These are phyloP conservation scores for Pelosia muscerda DNA, from an alignment of 2,888 invertebrate genomes.

Conservation along the genomic window DNA sequence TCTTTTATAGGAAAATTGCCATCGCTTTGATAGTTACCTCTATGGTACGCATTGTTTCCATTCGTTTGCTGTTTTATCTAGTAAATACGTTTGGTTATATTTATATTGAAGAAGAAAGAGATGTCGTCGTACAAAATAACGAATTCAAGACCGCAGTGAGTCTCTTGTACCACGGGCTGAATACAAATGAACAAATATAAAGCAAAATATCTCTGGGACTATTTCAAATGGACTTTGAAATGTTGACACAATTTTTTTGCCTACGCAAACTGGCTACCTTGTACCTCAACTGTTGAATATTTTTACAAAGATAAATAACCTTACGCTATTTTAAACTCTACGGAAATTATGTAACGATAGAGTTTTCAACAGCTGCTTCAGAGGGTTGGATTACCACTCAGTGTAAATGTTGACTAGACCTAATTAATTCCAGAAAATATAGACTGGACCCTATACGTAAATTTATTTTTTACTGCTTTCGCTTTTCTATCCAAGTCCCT, in stretches of 20 bases:
- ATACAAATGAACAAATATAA: constrained; percentile 76
- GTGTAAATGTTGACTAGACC: neutral
- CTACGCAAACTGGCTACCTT: constrained; percentile 13
- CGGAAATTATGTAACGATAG: neutral
- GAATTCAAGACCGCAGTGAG: constrained; percentile 68
- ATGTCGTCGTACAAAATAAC: constrained; percentile 67
- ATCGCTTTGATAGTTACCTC: neutral
- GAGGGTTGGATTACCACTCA: neutral
- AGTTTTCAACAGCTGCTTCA: neutral
- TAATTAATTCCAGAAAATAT: too few relatives aligned
- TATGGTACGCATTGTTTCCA: neutral
- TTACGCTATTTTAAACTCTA: neutral
- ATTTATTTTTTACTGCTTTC: too few relatives aligned
- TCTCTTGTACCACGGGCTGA: constrained; percentile 58
- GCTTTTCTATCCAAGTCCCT: neutral
- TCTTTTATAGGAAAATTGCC: neutral
- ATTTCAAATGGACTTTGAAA: constrained; percentile 66
- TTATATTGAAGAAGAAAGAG: constrained; percentile 49
- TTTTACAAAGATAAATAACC: neutral
- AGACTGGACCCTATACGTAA: too few relatives aligned
- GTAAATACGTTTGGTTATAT: neutral
- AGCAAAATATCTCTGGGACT: constrained; percentile 65
- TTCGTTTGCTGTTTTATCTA: neutral
- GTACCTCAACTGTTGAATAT: constrained; percentile 4
- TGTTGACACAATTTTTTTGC: constrained; percentile 59